Percentiles rank a stretch among this genome's conserved stretches.
These are phyloP conservation scores for Zoanthus gigantus DNA, from an alignment of 92 coral and sea anemone genomes.

Conservation along the genomic window DNA sequence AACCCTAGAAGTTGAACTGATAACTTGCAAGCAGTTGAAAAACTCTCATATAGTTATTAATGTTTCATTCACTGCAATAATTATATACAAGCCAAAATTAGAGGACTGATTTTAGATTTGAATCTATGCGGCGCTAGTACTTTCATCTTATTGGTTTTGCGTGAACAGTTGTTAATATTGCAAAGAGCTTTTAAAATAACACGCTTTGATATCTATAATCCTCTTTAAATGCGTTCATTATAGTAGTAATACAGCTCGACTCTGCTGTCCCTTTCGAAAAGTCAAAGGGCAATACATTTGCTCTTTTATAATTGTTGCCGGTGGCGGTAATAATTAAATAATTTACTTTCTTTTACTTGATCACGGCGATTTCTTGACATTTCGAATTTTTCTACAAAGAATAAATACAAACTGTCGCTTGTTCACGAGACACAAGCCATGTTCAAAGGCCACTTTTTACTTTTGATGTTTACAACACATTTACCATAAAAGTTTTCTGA, in stretches of 20 bases:
- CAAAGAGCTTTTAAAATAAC: slow-evolving; percentile 2
- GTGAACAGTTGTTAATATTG: slow-evolving; percentile 25
- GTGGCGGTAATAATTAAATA: background rate
- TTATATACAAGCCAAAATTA: background rate
- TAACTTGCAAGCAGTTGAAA: background rate
- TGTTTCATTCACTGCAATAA: background rate
- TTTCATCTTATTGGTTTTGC: background rate
- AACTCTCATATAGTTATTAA: background rate
- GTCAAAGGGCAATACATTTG: slow-evolving; percentile 25
- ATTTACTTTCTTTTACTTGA: slow-evolving; percentile 20
- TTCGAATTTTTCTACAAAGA: background rate
- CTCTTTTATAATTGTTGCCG: background rate
- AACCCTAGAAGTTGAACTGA: background rate
- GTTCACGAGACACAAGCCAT: background rate
- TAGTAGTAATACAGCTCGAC: background rate
- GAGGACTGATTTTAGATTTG: background rate
- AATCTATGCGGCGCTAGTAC: background rate
- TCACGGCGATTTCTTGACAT: background rate
- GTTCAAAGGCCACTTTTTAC: background rate
- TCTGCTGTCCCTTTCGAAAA: background rate
- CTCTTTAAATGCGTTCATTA: slow-evolving; percentile 25
- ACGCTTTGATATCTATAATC: slow-evolving; percentile 21
- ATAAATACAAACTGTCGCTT: background rate
- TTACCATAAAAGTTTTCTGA: background rate
- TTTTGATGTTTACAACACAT: background rate